Base-by-base conservation (phyloP, 2,113 vertebrate species). In the Pungitius pungitius region DNA sequence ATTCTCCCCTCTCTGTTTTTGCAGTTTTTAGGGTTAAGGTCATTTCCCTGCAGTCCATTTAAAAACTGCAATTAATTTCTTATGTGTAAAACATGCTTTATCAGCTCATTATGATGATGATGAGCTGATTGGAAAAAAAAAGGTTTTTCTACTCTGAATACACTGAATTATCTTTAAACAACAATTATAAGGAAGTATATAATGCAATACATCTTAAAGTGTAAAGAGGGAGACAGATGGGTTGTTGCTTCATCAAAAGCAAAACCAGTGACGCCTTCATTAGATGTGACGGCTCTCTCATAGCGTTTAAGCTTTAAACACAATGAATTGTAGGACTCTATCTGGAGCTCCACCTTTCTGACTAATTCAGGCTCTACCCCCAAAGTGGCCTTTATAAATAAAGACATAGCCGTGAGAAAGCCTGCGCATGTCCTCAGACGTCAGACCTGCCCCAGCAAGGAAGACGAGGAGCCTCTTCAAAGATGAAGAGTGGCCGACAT, bases 301-400 rank as follows among this genome's bases (percentile, higher is more conserved):
- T 42, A 13, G 40, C 73, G 60, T 61, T 83, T 61, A 70, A 83
- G 55, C 45, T 81, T 82, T 71, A 78, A 75, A 64, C 52, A 42
- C 65, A 74, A 62, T 77, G 54, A 77, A 61, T 65, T 47, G 20
- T 39, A 20, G 39, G 35, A 57, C 56, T 57, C 69, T 20, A 24
- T 69, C 45, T 18, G 22, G 14, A 65, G 71, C 63, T 51, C 45
- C 51, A 73, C 69, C 45, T 74, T 69, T 83, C 37, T 81, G 74
- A 83, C 69, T 75, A 63, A 87, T 84, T 83, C 65, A 78, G 58
- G 61, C 47, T n/a, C n/a, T n/a, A n/a, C n/a, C n/a, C 26, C 58
- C 24, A 70, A 47, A 75, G 69, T 80, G 57, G 52, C 55, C 40
- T 62, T 74, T 69, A 77, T 77, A 70, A 88, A 88, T 73, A 86